A percentile compares a stretch with the other conserved stretches of the same genome.
These are phyloP conservation scores for Fratercula arctica DNA, from an alignment of 2,797 vertebrate genomes.

Conservation along the genomic window DNA sequence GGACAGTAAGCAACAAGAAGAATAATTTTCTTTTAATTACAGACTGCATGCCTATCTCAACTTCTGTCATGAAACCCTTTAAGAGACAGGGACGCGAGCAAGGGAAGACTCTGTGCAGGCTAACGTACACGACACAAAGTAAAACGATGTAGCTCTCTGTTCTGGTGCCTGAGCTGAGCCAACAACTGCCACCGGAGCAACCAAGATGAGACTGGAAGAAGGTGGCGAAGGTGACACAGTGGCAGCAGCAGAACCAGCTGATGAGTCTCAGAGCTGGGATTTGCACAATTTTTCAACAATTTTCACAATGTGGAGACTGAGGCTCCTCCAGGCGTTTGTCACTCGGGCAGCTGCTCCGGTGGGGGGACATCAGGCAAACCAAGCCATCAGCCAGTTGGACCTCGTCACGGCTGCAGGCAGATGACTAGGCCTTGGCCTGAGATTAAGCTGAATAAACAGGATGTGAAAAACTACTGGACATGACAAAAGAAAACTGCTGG, in stretches of 20 bases:
- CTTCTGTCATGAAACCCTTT: not conserved
- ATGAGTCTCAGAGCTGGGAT: not conserved
- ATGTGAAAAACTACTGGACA: not conserved
- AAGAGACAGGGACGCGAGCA: not conserved
- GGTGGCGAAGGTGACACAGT: rapidly evolving
- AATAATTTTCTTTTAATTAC: not conserved
- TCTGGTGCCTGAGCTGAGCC: not conserved
- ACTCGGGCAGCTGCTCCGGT: not conserved
- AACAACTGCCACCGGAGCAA: not conserved
- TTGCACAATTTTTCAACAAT: not conserved
- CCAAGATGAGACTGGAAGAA: not conserved
- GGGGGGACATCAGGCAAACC: rapidly evolving
- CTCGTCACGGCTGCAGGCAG: not conserved
- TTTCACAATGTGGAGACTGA: not conserved
- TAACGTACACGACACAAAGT: rapidly evolving
- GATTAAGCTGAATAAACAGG: not conserved
- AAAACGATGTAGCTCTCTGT: not conserved
- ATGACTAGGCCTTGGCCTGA: not conserved
- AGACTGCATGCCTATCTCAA: not conserved
- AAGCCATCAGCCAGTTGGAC: not conserved
- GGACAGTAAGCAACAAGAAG: not conserved
- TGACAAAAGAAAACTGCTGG: not conserved
- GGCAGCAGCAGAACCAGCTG: not conserved
- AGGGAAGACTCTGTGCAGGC: not conserved
- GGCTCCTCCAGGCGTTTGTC: rapidly evolving